Base-by-base conservation (phyloP, 2,113 vertebrate species). In the Atrichornis clamosus region DNA sequence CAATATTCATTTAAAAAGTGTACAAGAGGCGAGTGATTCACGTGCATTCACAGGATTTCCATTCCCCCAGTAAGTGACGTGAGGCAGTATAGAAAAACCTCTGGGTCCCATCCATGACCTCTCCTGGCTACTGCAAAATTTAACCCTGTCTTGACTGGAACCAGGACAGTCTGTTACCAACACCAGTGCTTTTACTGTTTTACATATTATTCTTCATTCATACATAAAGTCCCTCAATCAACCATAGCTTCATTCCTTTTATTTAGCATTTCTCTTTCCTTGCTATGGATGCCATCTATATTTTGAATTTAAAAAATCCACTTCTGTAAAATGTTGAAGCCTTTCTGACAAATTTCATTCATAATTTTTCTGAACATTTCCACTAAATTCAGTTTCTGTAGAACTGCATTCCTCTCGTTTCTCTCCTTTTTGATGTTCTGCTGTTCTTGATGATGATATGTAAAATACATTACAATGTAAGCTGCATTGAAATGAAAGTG, bases 11-110 rank as follows among this genome's bases (percentile, higher is more conserved):
- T 9, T 24, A 5, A 59, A n/a, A 44, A 59, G 7, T 4, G 15
- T 81, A 7, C 37, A 59, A 74, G 52, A 67, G 35, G 20, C 16
- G 44, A 52, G 18, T 1, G 17, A 73, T 50, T 42, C 22, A 37
- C 0, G 0, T 19, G 11, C 26, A 13, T 28, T 39, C 28, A 47
- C 30, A 74, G 23, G 50, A 74, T 73, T 80, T 58, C 50, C 19
- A 23, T 19, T 33, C 10, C 17, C 1, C 17, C 1, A 1, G 26
- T 18, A 55, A 55, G 70, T 26, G 2, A 56, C 4, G 4, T 32
- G 10, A 56, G 7, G 9, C 26, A 9, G 4, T 56, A 24, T 2
- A 18, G 8, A 64, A 49, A 12, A 35, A 79, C 6, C 16, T 27
- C 35, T 14, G 16, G 20, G 21, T 79, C 17, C 35, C 26, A 79